phyloP scores from a whole-genome alignment of 2,797 vertebrate species.

The Synanceia verrucosa region DNA sequence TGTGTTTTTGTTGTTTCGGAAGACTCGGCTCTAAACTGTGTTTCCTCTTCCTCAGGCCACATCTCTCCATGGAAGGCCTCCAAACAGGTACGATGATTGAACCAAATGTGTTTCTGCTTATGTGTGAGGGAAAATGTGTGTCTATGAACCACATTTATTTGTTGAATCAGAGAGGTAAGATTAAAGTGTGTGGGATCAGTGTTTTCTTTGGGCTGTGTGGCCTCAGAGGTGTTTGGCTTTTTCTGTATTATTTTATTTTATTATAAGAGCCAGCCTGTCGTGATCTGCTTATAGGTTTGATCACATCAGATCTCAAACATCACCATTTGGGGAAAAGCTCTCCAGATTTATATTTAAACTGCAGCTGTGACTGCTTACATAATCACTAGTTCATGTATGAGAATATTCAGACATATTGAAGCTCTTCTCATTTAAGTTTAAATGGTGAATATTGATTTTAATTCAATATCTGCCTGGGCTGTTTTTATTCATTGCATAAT shows the following conservation, averaged over 20 bases:
- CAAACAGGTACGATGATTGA: conserved; percentile 89
- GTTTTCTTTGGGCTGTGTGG: conserved; percentile 21
- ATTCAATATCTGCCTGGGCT: neutral
- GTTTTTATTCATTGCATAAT: conserved; percentile 12
- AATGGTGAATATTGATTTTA: conserved; percentile 31
- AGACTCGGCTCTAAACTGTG: conserved; percentile 45
- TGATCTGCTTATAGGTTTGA: conserved; percentile 57
- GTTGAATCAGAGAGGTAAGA: conserved; percentile 21
- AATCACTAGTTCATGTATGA: conserved; percentile 25
- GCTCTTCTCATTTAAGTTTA: conserved; percentile 10
- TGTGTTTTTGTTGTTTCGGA: conserved; percentile 3
- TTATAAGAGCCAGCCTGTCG: conserved; percentile 25
- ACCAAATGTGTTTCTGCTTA: conserved; percentile 7
- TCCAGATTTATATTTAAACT: conserved; percentile 13
- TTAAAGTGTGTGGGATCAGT: conserved; percentile 7
- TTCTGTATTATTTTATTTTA: conserved; percentile 36
- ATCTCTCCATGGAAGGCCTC: conserved; percentile 97
- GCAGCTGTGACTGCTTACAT: conserved; percentile 33
- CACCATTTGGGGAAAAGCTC: conserved; percentile 33
- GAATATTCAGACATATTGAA: conserved; percentile 22
- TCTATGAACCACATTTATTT: conserved; percentile 32
- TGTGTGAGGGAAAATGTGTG: conserved; percentile 11
- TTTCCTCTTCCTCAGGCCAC: conserved; percentile 87
- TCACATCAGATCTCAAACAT: conserved; percentile 40
- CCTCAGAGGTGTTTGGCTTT: conserved; percentile 34